Percentiles rank a stretch among this genome's conserved stretches.
phyloP scores from a whole-genome alignment of 2,888 invertebrate species.

The Platynereis dumerilii region DNA sequence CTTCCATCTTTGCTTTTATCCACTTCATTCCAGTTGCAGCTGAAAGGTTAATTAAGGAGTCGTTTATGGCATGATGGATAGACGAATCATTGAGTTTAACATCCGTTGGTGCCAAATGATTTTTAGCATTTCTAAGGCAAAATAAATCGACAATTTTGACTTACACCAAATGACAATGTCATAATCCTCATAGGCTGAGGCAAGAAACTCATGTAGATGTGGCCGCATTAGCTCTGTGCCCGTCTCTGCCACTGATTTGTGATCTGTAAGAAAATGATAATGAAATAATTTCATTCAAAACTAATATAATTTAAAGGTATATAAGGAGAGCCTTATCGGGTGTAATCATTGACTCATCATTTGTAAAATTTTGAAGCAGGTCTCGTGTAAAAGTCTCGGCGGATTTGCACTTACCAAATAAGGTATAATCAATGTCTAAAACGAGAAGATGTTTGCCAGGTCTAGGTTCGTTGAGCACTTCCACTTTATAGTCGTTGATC shows the following conservation, averaged over 20 bases:
- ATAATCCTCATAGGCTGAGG: conserved; percentile 72
- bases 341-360: too few relatives aligned
- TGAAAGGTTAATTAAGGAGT: conserved; percentile 36
- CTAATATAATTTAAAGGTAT: neutral
- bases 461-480: conserved; percentile 80
- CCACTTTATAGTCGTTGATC: conserved; percentile 82
- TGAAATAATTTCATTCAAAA: too few relatives aligned
- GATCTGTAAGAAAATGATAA: conserved; percentile 67
- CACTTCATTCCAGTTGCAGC: conserved; percentile 97
- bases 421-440: conserved; percentile 93
- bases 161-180: conserved; percentile 95
- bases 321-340: too few relatives aligned
- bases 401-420: conserved; percentile 72
- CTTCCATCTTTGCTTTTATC: conserved; percentile 96
- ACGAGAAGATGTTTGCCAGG: conserved; percentile 88
- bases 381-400: too few relatives aligned
- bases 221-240: conserved; percentile 92
- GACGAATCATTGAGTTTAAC: too few relatives aligned
- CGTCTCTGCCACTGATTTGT: conserved; percentile 88
- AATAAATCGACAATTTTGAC: conserved; percentile 33
- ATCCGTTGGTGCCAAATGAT: too few relatives aligned
- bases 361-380: too few relatives aligned
- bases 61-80: too few relatives aligned
- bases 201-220: conserved; percentile 91
- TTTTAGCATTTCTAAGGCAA: neutral